These are phyloP conservation scores for Stenotaenia linearis DNA, from an alignment of 2,888 invertebrate genomes.

Conservation along the genomic window DNA sequence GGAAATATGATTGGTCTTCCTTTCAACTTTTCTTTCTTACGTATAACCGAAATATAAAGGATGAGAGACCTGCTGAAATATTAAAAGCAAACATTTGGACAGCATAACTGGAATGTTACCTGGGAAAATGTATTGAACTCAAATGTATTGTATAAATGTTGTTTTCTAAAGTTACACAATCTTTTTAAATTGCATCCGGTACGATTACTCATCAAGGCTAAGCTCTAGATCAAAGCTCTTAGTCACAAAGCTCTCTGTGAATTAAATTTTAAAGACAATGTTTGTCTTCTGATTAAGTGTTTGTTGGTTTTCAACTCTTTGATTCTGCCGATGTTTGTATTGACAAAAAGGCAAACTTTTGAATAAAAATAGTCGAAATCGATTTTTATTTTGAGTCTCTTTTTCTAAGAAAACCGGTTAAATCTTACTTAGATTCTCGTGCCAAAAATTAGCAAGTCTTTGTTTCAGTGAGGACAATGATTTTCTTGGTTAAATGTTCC, in stretches of 20 bases:
- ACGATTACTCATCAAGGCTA: not conserved
- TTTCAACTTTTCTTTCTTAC: not conserved
- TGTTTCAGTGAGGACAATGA: not conserved
- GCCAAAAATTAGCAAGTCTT: slow-evolving; percentile 17
- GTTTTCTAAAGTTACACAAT: not conserved
- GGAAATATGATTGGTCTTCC: not conserved
- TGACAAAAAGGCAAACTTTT: not conserved
- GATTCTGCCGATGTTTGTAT: not conserved
- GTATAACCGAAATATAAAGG: not conserved
- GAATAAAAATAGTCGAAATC: not conserved
- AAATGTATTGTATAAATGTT: not conserved
- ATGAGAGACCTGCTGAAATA: not conserved
- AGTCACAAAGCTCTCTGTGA: not conserved
- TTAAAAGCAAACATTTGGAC: slow-evolving; percentile 12
- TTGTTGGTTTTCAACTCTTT: not conserved
- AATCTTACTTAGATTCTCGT: not conserved
- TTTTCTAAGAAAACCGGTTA: not conserved
- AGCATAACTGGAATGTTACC: not conserved
- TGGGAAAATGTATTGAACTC: not conserved
- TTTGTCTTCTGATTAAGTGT: not conserved
- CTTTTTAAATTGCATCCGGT: not conserved
- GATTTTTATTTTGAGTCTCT: not conserved
- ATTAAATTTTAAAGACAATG: not conserved
- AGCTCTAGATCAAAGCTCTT: not conserved
- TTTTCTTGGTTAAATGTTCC: slow-evolving; percentile 6